phyloP scores from a whole-genome alignment of 2,113 vertebrate species.

The Daboia siamensis region DNA sequence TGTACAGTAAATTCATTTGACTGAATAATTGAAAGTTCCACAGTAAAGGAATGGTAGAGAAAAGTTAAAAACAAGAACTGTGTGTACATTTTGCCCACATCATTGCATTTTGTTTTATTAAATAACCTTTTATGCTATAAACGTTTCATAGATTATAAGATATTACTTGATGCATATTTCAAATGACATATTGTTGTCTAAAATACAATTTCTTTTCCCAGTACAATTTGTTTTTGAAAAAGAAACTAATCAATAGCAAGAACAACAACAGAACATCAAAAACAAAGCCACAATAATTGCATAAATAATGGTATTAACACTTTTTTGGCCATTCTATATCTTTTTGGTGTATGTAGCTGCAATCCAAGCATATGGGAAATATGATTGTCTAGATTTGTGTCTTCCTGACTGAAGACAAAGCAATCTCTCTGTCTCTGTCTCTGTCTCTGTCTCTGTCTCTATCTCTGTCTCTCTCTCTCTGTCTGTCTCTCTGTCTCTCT shows the following conservation, averaged over 20 bases:
- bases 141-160: neutral
- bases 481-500: no score
- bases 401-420: no score
- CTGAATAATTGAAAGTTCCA: neutral
- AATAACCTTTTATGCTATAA: neutral
- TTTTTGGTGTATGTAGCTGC: neutral
- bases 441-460: no score
- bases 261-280: neutral
- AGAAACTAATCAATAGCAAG: neutral
- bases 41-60: neutral
- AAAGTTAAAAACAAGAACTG: neutral
- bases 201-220: neutral
- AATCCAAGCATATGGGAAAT: neutral
- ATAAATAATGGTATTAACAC: neutral
- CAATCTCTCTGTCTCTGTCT: no score
- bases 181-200: neutral
- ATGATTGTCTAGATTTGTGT: neutral
- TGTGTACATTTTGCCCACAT: neutral
- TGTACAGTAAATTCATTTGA: neutral
- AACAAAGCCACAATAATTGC: neutral
- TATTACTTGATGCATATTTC: neutral
- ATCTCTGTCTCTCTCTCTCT: no score
- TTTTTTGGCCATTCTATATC: neutral
- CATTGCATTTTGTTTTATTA: neutral
- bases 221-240: neutral